Percentiles rank a stretch among this genome's conserved stretches.
Conservation (phyloP, 2,113 vertebrate genomes). For the Forbesichthys papilliferus region DNA sequence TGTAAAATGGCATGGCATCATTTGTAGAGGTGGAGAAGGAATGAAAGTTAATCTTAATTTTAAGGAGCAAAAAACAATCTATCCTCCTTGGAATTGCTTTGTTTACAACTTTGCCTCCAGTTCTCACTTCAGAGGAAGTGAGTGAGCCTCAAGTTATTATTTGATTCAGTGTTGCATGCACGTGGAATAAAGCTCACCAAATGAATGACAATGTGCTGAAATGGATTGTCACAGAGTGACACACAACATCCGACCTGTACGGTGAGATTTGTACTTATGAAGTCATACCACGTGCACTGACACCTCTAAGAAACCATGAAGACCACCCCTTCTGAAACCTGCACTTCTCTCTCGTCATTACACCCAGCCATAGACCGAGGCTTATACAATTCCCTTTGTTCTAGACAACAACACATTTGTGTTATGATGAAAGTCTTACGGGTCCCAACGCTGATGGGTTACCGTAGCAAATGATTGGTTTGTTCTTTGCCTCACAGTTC, state of each 20-base stretch:
- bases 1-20: not conserved
- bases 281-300: no score
- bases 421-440: no score
- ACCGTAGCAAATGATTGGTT: no score
- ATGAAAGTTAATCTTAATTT: not conserved
- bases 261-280: not conserved
- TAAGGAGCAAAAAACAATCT: not conserved
- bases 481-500: no score
- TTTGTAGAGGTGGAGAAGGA: not conserved
- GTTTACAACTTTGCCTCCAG: not conserved
- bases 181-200: conserved; percentile 34
- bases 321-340: no score
- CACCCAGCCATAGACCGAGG: no score
- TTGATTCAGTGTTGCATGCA: conserved; percentile 9
- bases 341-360: no score
- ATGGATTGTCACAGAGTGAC: conserved; percentile 17
- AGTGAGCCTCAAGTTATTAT: conserved; percentile 27
- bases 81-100: not conserved
- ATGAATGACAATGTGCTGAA: conserved; percentile 16
- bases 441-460: no score
- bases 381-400: no score
- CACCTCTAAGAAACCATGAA: no score
- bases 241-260: conserved; percentile 8
- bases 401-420: no score
- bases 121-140: conserved; percentile 6